Evolutionary conservation across 2,888 invertebrate species (phyloP).

Genomic region (Ornithoptera alexandrae): DNA sequence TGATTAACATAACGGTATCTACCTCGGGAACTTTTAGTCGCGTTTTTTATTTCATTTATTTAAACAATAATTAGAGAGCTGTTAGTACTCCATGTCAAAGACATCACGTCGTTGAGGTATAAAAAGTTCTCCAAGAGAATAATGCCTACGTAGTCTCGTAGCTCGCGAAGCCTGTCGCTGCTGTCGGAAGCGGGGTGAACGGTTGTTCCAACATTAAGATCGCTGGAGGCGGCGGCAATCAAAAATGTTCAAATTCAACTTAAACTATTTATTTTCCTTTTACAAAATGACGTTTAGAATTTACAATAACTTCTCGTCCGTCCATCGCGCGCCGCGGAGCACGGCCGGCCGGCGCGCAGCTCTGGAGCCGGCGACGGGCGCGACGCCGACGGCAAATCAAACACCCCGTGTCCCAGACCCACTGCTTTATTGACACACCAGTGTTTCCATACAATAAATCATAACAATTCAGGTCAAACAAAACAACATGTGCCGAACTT

Average conservation of each 20-base stretch:
- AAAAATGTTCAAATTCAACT: slow-evolving; percentile 67
- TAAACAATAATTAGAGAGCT: too few relatives aligned
- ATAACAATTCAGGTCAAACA: slow-evolving; percentile 79
- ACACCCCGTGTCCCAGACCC: slow-evolving; percentile 77
- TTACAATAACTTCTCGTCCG: slow-evolving; percentile 69
- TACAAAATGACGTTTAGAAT: slow-evolving; percentile 75
- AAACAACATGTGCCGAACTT: slow-evolving; percentile 78
- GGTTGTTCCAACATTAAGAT: neutral
- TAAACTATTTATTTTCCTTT: slow-evolving; percentile 77
- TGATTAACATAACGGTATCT: too few relatives aligned
- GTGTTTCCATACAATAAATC: slow-evolving; percentile 79
- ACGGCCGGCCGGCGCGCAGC: slow-evolving; percentile 50
- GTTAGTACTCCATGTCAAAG: too few relatives aligned
- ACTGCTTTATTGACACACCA: slow-evolving; percentile 80
- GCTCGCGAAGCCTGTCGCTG: neutral
- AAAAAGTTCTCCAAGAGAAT: neutral
- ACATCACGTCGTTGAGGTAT: too few relatives aligned
- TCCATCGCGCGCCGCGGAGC: slow-evolving; percentile 51
- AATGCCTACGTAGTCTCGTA: neutral
- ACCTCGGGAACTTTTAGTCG: too few relatives aligned
- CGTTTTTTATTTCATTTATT: too few relatives aligned
- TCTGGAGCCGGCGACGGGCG: slow-evolving; percentile 72
- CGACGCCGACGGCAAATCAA: slow-evolving; percentile 69
- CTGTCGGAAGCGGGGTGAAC: neutral
- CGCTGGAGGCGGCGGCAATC: slow-evolving; percentile 47